Conservation (phyloP, 2,113 vertebrate species). For the Merops nubicus region DNA sequence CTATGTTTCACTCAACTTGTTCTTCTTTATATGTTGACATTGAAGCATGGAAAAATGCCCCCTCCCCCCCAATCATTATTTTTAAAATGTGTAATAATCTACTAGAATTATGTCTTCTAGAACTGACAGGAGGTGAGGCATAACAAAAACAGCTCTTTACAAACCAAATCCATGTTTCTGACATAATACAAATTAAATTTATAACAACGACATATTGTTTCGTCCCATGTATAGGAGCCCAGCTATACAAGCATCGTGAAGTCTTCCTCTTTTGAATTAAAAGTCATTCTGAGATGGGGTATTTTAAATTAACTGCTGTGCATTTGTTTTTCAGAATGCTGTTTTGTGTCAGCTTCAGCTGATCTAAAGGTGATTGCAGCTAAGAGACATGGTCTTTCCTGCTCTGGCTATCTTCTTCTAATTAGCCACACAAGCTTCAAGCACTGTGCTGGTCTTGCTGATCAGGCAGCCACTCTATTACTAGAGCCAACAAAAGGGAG, state of each 20-base stretch:
- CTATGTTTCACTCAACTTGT: too few species aligned
- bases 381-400: neutral
- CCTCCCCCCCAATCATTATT: too few species aligned
- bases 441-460: neutral
- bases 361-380: neutral
- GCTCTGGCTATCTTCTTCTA: neutral
- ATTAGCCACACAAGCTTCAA: neutral
- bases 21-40: too few species aligned
- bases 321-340: neutral
- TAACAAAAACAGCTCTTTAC: neutral
- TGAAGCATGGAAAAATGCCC: too few species aligned
- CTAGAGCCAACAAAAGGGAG: neutral
- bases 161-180: neutral
- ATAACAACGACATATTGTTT: neutral
- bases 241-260: neutral
- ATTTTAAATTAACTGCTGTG: neutral
- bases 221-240: fast-evolving
- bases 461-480: neutral
- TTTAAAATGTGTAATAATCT: neutral
- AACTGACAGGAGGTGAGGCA: neutral
- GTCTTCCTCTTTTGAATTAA: neutral
- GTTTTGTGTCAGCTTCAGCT: neutral
- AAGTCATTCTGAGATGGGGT: neutral
- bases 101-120: neutral
- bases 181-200: neutral